A percentile compares a stretch with the other conserved stretches of the same genome.
Evolutionary conservation across 2,113 vertebrate genomes (phyloP).

Genomic region (Uria aalge): DNA sequence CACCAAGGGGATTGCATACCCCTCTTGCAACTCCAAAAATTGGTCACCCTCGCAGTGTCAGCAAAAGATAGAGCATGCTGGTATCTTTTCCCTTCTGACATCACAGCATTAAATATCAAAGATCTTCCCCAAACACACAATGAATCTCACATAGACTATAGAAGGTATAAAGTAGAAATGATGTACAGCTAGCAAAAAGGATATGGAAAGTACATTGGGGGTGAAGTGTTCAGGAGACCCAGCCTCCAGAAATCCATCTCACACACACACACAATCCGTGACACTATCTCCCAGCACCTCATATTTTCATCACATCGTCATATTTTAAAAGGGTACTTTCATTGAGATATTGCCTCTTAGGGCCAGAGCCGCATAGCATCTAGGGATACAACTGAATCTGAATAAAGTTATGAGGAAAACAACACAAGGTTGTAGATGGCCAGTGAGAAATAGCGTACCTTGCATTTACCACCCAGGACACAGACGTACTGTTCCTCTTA

Average conservation of each 20-base stretch:
- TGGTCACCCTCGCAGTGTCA: rapidly evolving
- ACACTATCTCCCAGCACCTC: not conserved
- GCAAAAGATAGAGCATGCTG: not conserved
- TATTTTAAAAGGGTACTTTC: not conserved
- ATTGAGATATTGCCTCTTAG: not conserved
- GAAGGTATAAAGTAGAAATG: not conserved
- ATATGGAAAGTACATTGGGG: not conserved
- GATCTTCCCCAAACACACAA: not conserved
- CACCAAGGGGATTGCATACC: not conserved
- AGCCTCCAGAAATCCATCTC: not conserved
- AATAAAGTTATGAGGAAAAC: not conserved
- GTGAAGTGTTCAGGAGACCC: not conserved
- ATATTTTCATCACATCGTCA: not conserved
- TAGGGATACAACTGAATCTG: not conserved
- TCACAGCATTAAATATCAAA: not conserved
- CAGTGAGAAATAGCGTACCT: not conserved
- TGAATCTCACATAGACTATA: not conserved
- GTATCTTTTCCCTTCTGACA: not conserved
- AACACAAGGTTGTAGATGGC: not conserved
- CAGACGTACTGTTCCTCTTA: not conserved
- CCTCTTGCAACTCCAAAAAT: not conserved
- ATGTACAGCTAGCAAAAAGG: not conserved
- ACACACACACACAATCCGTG: not conserved
- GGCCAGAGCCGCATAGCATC: not conserved
- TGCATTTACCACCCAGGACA: not conserved